Evolutionary conservation across 2,113 vertebrate genomes (phyloP).

Genomic region (Arenaria interpres): DNA sequence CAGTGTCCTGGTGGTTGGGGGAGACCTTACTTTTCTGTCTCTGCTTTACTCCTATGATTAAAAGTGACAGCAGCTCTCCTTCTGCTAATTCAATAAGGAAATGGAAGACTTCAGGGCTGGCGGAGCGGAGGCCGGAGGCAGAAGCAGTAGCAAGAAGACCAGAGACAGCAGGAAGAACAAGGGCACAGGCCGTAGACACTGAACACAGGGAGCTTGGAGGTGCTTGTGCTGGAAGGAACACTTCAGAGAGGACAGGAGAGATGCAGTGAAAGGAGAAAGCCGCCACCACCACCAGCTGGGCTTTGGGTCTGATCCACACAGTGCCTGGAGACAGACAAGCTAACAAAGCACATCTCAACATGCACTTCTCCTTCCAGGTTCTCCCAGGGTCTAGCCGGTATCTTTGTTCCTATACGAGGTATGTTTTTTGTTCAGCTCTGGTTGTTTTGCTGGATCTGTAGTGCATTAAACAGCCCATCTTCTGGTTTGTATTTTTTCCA

Average conservation of each 20-base stretch:
- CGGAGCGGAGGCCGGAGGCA: not conserved
- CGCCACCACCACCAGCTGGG: accelerated
- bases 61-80: not conserved
- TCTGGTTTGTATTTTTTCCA: conserved; percentile 66
- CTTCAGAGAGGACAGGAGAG: not conserved
- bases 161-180: not conserved
- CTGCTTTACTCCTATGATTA: not conserved
- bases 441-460: conserved; percentile 34
- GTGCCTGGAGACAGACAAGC: not conserved
- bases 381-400: not conserved
- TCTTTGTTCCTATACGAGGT: not conserved
- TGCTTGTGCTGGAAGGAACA: not conserved
- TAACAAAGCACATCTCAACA: not conserved
- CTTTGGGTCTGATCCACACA: not conserved
- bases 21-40: not conserved
- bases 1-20: not conserved
- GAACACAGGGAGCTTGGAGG: not conserved
- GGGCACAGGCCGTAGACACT: not conserved
- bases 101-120: not conserved
- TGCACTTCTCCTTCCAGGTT: not conserved
- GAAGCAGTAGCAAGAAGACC: not conserved
- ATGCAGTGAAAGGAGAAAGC: not conserved
- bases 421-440: not conserved
- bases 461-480: conserved; percentile 48
- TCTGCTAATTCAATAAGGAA: not conserved